phyloP scores from a whole-genome alignment of 1,140 invertebrate species.

The Halyomorpha halys region DNA sequence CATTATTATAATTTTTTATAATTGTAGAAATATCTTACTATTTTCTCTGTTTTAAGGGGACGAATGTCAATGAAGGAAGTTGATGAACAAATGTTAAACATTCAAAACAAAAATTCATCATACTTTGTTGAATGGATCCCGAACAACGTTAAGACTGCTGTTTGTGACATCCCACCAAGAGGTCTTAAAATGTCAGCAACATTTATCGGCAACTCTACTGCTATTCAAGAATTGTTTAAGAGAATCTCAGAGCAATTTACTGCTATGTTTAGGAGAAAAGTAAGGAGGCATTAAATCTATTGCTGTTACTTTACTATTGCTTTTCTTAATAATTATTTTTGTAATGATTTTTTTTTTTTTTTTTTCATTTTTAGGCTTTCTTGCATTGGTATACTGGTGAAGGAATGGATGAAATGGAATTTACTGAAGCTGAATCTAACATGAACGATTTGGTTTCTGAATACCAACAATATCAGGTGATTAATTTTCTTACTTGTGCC shows the following conservation, averaged over 20 bases:
- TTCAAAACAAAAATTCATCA: constrained; percentile 85
- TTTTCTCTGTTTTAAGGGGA: constrained; percentile 44
- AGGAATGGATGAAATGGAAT: constrained; percentile 73
- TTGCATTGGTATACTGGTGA: constrained; percentile 74
- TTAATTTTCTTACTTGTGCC: no score
- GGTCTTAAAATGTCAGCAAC: constrained; percentile 87
- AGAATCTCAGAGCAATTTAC: constrained; percentile 37
- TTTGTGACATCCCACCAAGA: constrained; percentile 86
- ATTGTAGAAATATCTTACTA: neutral
- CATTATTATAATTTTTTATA: no score
- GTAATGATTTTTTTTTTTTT: no score
- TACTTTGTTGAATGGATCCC: constrained; percentile 94
- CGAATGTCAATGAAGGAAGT: constrained; percentile 90
- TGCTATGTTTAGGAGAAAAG: constrained; percentile 87
- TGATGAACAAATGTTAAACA: constrained; percentile 44
- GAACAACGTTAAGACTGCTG: constrained; percentile 82
- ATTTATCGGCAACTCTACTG: constrained; percentile 84
- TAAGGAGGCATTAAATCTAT: neutral
- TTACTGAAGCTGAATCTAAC: constrained; percentile 63
- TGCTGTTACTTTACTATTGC: no score
- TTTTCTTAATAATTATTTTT: no score
- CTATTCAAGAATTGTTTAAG: constrained; percentile 81
- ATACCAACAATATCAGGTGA: constrained; percentile 78
- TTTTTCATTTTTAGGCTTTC: constrained; percentile 84
- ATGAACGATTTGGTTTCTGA: constrained; percentile 73